Base-by-base conservation (phyloP, 2,113 vertebrate species). In the Stegastes partitus region DNA sequence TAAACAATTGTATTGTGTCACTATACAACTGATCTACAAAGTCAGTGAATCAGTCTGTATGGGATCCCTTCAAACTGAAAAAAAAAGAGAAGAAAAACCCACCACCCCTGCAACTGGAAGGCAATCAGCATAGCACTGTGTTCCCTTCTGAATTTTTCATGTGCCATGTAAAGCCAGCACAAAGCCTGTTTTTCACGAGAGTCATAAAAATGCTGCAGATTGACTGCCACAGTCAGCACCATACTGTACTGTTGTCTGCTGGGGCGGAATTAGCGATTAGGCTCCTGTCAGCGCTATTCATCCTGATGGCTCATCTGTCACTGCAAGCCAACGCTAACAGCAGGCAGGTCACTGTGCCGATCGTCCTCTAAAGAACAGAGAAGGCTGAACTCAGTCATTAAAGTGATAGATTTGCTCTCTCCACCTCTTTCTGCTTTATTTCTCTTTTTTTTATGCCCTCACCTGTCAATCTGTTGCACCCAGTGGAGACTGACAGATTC, bases 351-450 rank as follows among this genome's bases (percentile, higher is more conserved):
- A 86, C 68, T 14, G 74, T 65, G 84, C 82, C 70, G 51, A 74
- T 82, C 57, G 87, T 84, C 89, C 85, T 87, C 89, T 82, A 76
- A 87, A 89, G 82, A 89, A 88, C 73, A 83, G 87, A 77, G 82
- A 70, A 62, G 85, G 77, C 84, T 77, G 68, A 45, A 10, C 69
- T 42, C 0, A 63, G 67, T 84, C 87, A 88, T 91, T 92, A 90
- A 83, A 83, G 81, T 90, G 88, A 90, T 87, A 87, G 71, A 91
- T 86, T 56, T 80, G 58, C 81, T 77, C 37, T 84, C 76, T 82
- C 44, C 58, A 64, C 84, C 82, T 77, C 59, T 69, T 58, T 86
- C 70, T 79, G 76, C 63, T 26, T 81, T 77, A 54, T 81, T 87
- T 51, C 67, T 58, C 39, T 57, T 74, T 77, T 77, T 85, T 84